Percentiles rank a stretch among this genome's conserved stretches.
Conservation (phyloP, 2,888 invertebrate genomes). For the Nymphalis urticae region DNA sequence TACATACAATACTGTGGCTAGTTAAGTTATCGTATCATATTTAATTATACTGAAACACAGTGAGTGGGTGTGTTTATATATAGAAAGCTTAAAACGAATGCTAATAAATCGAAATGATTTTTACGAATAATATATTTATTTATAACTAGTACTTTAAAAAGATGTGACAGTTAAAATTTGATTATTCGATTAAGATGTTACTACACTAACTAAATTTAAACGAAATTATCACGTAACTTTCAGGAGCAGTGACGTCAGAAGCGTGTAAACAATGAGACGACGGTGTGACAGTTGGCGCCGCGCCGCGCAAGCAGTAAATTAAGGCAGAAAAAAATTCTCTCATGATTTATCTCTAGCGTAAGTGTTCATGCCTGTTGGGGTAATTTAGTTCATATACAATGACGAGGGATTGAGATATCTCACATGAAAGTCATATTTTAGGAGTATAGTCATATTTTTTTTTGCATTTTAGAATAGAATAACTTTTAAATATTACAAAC, state of each 20-base stretch:
- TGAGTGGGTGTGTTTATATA: not conserved
- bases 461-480: not conserved
- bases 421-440: conserved; percentile 10
- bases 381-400: conserved; percentile 26
- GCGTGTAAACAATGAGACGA: conserved; percentile 18
- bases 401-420: conserved; percentile 24
- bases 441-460: not conserved
- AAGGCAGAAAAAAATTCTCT: conserved; percentile 18
- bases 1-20: not conserved
- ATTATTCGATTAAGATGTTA: not conserved
- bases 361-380: conserved; percentile 24
- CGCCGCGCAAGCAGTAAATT: conserved; percentile 26
- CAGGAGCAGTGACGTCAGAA: not conserved
- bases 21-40: too few species aligned
- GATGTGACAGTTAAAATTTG: too few species aligned
- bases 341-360: conserved; percentile 27
- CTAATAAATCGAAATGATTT: too few species aligned
- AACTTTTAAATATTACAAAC: not conserved
- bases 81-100: not conserved
- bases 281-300: conserved; percentile 21
- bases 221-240: conserved; percentile 1
- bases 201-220: not conserved
- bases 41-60: too few species aligned
- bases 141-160: not conserved
- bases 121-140: not conserved